Base-by-base conservation (phyloP, 2,113 vertebrate species). In the Periophthalmus modestus region DNA sequence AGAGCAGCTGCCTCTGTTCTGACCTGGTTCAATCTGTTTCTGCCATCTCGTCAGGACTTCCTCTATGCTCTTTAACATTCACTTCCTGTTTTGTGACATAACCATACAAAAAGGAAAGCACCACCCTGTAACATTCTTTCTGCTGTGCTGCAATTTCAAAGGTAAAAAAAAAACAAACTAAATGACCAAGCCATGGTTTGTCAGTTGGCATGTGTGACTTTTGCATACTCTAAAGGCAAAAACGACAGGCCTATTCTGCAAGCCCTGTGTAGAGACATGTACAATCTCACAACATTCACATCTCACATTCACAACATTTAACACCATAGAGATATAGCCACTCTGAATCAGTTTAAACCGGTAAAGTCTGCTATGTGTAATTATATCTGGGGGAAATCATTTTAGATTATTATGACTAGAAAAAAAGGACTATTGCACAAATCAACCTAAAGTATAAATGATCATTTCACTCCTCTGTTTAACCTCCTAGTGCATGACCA, bases 41-140 rank as follows among this genome's bases (percentile, higher is more conserved):
- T 76, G 36, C 9, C 11, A 85, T 83, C 72, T 72, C 71, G 61
- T 63, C 62, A 66, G 34, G 39, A 78, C 84, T 85, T 89, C 84
- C 84, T 84, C 66, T 23, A 71, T 72, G 73, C 70, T 75, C 68
- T 78, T 19, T 36, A 72, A 78, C 2, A 16, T 34, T 33, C 55
- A 79, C 87, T 90, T 90, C 89, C 85, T 88, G 79, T 87, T 86
- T 78, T 52, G 61, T 4, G 0, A 74, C 59, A 84, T 78, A 24
- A 65, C 24, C 0, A 1, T 28, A 63, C 23, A 16, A 39, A 62
- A 46, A 79, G 57, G 69, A 71, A 82, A 81, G 58, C 48, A 33
- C 47, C 69, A 47, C 46, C 50, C 71, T 33, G 63, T 5, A 62
- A 62, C 5, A 24, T 6, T 47, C 36, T 24, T 4, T 34, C n/a